Conservation (phyloP, 2,113 vertebrate genomes). For the Neogobius melanostomus region DNA sequence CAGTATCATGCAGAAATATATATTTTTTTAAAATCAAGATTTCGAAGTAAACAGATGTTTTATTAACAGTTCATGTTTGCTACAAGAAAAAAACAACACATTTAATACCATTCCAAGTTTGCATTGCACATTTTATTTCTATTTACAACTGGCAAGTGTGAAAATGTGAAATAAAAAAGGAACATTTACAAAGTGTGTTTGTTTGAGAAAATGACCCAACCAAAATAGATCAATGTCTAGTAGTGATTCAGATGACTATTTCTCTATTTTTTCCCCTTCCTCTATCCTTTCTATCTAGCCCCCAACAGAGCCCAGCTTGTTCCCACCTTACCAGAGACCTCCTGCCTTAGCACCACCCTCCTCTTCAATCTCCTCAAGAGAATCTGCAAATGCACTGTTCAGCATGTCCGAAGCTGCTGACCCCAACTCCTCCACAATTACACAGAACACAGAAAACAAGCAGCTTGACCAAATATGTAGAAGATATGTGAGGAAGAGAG, state of each 20-base stretch:
- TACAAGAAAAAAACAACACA: too few relatives aligned
- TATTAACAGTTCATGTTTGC: too few relatives aligned
- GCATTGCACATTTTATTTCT: too few relatives aligned
- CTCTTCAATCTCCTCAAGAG: background rate
- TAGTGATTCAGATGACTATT: too few relatives aligned
- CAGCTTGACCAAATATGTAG: background rate
- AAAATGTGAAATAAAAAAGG: too few relatives aligned
- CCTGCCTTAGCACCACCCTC: background rate
- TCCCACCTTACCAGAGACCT: conserved; percentile 52
- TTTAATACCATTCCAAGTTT: too few relatives aligned
- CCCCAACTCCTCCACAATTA: rapidly evolving
- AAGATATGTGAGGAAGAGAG: conserved; percentile 47
- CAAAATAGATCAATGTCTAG: too few relatives aligned
- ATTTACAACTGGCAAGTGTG: too few relatives aligned
- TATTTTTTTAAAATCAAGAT: too few relatives aligned
- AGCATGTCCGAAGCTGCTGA: background rate
- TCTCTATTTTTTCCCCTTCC: background rate
- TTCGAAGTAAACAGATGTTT: too few relatives aligned
- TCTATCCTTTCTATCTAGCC: background rate
- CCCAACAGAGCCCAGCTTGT: conserved; percentile 22
- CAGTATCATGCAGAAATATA: background rate
- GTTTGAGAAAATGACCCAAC: too few relatives aligned
- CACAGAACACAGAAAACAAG: background rate
- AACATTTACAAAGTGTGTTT: too few relatives aligned
- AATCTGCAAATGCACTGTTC: background rate